Percentiles rank a stretch among this genome's conserved stretches.
Evolutionary conservation across 1,140 invertebrate species (phyloP).

Genomic region (Radopholus similis): DNA sequence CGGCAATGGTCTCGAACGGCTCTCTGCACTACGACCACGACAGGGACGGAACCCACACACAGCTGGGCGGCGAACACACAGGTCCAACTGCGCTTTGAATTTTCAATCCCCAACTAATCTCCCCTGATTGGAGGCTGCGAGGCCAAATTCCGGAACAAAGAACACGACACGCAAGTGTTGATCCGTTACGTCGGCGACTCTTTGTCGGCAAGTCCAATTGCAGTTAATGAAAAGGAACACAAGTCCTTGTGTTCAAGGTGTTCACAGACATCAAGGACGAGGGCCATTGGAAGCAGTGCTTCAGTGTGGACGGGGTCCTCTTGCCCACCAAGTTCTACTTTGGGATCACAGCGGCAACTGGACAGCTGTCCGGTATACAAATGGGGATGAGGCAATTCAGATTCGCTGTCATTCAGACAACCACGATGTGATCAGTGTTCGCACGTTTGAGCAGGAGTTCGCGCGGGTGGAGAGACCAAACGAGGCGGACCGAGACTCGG

Average conservation of each 20-base stretch:
- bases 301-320: constrained; percentile 79
- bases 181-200: constrained; percentile 85
- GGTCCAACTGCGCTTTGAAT: constrained; percentile 1
- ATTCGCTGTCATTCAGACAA: constrained; percentile 69
- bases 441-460: constrained; percentile 59
- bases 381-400: constrained; percentile 26
- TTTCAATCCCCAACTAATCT: no score
- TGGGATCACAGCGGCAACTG: constrained; percentile 89
- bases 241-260: constrained; percentile 42
- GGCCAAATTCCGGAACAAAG: constrained; percentile 84
- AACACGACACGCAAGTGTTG: constrained; percentile 82
- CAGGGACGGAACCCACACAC: constrained; percentile 92
- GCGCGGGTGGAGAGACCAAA: constrained; percentile 48
- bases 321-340: constrained; percentile 92
- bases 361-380: constrained; percentile 72
- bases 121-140: constrained; percentile 62
- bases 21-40: constrained; percentile 93
- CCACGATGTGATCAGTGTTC: constrained; percentile 85
- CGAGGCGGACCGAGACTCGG: constrained; percentile 42
- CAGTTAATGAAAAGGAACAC: no score
- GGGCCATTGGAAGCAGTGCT: constrained; percentile 87
- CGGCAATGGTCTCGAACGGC: constrained; percentile 97
- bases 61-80: constrained; percentile 67
- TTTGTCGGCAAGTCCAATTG: constrained; percentile 68
- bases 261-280: constrained; percentile 70